Evolutionary conservation across 1,140 invertebrate genomes (phyloP).

Genomic region (Leptinotarsa texana): DNA sequence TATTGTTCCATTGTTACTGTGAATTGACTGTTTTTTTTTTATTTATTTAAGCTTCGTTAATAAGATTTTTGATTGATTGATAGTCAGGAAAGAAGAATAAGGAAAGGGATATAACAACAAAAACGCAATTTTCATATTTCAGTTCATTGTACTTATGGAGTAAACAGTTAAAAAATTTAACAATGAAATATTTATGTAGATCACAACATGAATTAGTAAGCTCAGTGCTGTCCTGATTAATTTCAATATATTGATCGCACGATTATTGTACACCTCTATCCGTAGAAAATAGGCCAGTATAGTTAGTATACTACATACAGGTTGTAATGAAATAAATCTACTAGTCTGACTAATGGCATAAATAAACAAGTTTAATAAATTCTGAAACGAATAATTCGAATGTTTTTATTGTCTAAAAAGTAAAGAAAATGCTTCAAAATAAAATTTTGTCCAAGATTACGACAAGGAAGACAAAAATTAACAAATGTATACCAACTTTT

Average conservation of each 20-base stretch:
- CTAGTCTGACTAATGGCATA: neutral
- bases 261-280: constrained; percentile 10
- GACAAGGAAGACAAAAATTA: constrained; percentile 7
- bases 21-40: too few relatives aligned
- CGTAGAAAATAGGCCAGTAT: constrained; percentile 22
- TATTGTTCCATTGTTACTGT: too few relatives aligned
- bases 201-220: constrained; percentile 29
- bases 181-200: constrained; percentile 28
- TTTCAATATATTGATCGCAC: constrained; percentile 11
- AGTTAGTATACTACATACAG: constrained; percentile 4
- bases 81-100: neutral
- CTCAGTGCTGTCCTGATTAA: constrained; percentile 22
- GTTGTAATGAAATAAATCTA: neutral
- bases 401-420: constrained; percentile 5
- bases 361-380: neutral
- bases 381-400: constrained; percentile 2
- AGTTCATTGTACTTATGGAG: constrained; percentile 26
- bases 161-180: constrained; percentile 26
- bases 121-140: neutral
- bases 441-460: too few relatives aligned
- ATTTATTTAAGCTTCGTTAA: too few relatives aligned
- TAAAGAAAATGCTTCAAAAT: neutral
- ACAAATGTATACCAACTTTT: neutral
- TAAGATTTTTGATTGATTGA: too few relatives aligned
- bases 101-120: too few relatives aligned